phyloP scores from a whole-genome alignment of 2,888 invertebrate species.

The Phasia obesa region DNA sequence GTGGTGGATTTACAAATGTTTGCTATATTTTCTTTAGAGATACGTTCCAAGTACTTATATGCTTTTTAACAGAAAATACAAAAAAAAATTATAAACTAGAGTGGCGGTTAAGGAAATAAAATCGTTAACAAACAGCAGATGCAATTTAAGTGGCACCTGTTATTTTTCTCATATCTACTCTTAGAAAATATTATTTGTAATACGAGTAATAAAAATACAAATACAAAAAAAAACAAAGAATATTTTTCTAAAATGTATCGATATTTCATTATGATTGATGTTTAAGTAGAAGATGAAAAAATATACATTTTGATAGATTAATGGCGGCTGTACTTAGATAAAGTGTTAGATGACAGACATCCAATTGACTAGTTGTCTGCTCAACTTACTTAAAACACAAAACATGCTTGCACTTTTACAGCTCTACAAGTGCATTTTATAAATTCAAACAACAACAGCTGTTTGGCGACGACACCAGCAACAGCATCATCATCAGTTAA shows the following conservation, averaged over 20 bases:
- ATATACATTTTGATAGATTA: slow-evolving; percentile 42
- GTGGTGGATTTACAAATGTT: too few relatives aligned
- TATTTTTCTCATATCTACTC: background rate
- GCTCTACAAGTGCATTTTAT: background rate
- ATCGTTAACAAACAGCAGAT: background rate
- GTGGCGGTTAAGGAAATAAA: background rate
- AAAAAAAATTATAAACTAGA: background rate
- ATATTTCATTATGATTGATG: slow-evolving; percentile 68
- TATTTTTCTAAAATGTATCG: slow-evolving; percentile 29
- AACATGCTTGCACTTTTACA: background rate
- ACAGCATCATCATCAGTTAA: slow-evolving; percentile 23
- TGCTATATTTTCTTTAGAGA: too few relatives aligned
- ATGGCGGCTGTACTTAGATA: slow-evolving; percentile 30
- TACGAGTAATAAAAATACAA: background rate
- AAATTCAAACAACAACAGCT: slow-evolving; percentile 50
- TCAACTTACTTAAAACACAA: background rate
- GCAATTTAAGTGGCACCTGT: slow-evolving; percentile 20
- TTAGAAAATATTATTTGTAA: background rate
- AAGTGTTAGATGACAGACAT: slow-evolving; percentile 50
- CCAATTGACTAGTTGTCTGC: slow-evolving; percentile 7
- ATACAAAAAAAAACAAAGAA: too few relatives aligned
- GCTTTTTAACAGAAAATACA: too few relatives aligned
- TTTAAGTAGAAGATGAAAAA: slow-evolving; percentile 8
- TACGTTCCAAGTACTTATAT: too few relatives aligned
- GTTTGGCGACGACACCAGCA: slow-evolving; percentile 44